Conservation (phyloP, 2,888 invertebrate genomes). For the Plebejus anna region DNA sequence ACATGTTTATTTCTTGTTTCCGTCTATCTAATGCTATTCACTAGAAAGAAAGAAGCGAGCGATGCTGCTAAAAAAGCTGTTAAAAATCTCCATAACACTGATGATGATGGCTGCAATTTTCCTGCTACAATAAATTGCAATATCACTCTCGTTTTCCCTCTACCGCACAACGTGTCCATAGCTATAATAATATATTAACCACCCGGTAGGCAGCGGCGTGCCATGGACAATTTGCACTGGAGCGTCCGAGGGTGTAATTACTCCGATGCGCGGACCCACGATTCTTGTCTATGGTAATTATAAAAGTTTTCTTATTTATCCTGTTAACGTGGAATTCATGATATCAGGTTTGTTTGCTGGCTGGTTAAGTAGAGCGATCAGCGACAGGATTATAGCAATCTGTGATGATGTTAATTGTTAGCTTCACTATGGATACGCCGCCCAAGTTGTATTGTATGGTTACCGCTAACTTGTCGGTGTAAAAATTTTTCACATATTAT, state of each 20-base stretch:
- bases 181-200: constrained; percentile 24
- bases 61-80: not conserved
- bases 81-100: not conserved
- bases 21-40: not conserved
- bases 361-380: not conserved
- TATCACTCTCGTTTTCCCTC: constrained; percentile 15
- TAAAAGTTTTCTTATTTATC: constrained; percentile 7
- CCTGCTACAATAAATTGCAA: not conserved
- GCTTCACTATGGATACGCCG: not conserved
- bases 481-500: not conserved
- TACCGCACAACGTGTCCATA: constrained; percentile 13
- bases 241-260: constrained; percentile 29
- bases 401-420: not conserved
- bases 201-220: constrained; percentile 26
- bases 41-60: not conserved
- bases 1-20: constrained; percentile 7
- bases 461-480: not conserved
- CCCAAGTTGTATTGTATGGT: not conserved
- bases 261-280: constrained; percentile 6
- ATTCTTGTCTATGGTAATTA: constrained; percentile 25
- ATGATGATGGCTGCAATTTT: not conserved
- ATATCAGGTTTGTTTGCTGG: not conserved
- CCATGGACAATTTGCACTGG: constrained; percentile 26
- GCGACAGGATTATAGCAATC: constrained; percentile 13
- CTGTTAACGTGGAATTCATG: not conserved